Base-by-base conservation (phyloP, 2,888 invertebrate species). In the Pomacea canaliculata region DNA sequence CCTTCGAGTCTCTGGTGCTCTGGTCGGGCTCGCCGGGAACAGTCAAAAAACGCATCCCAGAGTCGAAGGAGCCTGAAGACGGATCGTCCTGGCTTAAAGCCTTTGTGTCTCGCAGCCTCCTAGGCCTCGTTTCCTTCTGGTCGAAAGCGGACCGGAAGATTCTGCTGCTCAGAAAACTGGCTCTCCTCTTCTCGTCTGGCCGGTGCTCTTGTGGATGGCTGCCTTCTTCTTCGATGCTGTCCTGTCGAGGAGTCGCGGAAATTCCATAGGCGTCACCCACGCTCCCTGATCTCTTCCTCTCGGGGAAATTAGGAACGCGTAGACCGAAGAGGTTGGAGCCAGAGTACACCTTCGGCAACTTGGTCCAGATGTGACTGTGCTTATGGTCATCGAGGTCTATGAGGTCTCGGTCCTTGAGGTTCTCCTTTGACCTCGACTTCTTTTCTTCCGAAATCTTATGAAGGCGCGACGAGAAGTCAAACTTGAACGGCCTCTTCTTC, bases 251-350 rank as follows among this genome's bases (percentile, higher is more conserved):
- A 56, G 75, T 70, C 18, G 69, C 69, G 12, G 77, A 60, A 46
- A 79, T 18, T 13, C 71, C 77, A 46, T 66, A 78, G 5, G 79
- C 78, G 76, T 82, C 86, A 27, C 88, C 88, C 13, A 87, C 86
- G 80, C 88, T 88, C 7, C 87, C 88, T 0, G 86, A 86, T n/a
- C 88, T 82, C 79, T 86, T 85, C 69, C 85, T 79, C 68, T 87
- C 85, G 46, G 81, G 82, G n/a, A 87, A 78, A 66, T 78, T 79
- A 4, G 86, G 86, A 48, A 87, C 85, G 65, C 82, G 79, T 46
- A 88, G 81, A 49, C 88, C 87, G 80, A 87, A 87, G 62, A 88
- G 77, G 80, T 88, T 88, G 16, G 87, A 84, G 19, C 88, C 88
- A 12, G 88, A 88, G 27, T 85, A 85, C 13, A 87, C 86, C 78